Evolutionary conservation across 1,140 invertebrate genomes (phyloP), one percentile per base, ranked within the genome.

Genomic region (Calycopis cecrops): DNA sequence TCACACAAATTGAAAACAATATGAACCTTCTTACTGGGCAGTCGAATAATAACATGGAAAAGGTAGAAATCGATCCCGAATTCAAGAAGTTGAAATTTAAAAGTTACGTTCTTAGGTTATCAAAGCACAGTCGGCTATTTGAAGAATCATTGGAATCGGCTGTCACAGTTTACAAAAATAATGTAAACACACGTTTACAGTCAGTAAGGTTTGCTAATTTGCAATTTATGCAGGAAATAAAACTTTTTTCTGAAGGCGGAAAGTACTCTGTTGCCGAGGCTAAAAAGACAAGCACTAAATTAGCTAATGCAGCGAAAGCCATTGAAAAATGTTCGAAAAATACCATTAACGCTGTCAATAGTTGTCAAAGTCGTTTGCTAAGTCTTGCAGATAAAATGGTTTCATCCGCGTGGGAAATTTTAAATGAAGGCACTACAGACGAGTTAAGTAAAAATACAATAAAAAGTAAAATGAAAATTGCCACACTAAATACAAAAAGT

Each of bases 201-300:
- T 58, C 65, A 10, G 77, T 65, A 9, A 64, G 79, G 37, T 65
- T 80, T 9, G 73, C 73, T 0, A 83, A 79, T 37, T 65, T 76
- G 35, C 52, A 65, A 21, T 80, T 76, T 49, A 59, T 77, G 35
- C 65, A 71, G 9, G 52, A 71, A 21, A 49, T 85, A n/a, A 76
- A 71, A 48, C 55, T 85, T 48, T 75, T 76, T 21, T 52, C 48
- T 50, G 76, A 85, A 68, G 79, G 74, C 33, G 79, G 79, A 11
- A 64, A 33, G 1, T 83, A 76, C 60, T 53, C 78, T 3, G 63
- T 71, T 2, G 9, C 48, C 2, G 82, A 85, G 53, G 73, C 74
- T 6, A 21, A 55, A 1, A 79, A 67, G 48, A 55, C 74, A 0
- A 69, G 60, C 56, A 34, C 56, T 9, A 59, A 63, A 4, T 50